Evolutionary conservation across 2,113 vertebrate genomes (phyloP), one percentile per base, ranked within the genome.

Genomic region (Hippotragus niger): DNA sequence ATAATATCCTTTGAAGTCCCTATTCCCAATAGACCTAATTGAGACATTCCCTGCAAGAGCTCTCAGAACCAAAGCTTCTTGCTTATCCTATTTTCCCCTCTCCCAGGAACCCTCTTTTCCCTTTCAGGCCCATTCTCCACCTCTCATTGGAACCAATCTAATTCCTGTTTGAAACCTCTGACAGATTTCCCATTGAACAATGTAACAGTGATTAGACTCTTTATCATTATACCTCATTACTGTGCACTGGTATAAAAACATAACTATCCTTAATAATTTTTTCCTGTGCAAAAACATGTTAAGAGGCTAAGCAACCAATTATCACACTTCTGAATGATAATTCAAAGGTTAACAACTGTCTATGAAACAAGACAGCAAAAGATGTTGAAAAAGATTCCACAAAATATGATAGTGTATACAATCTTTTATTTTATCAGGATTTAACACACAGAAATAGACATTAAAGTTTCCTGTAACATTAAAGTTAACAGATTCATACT

Each of bases 361-460:
- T 58, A 94, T 52, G 52, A 96, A 97, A 80, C 31, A 96, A 97
- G 43, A 94, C 36, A 89, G 17, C 62, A 95, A 94, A 96, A 97
- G 5, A 76, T 58, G 58, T 8, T 76, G 29, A 90, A 90, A 91
- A 95, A 80, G 23, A 88, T 40, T 94, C 50, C 13, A 64, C 81
- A 96, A 86, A 93, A 98, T 55, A 67, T 88, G 17, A 40, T 71
- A 95, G 0, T 86, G 5, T 60, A 67, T 93, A 53, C 33, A 92
- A 88, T 76, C n/a, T 91, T 90, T 93, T 88, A 64, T 91, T 53
- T 90, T 91, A 90, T 45, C 76, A 97, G 31, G n/a, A 92, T 86
- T 95, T 4, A 67, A 85, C 40, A 94, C 57, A 95, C 5, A 96
- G 12, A 94, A 91, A 91, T 11, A 25, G 50, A 88, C 21, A 94